phyloP scores from a whole-genome alignment of 92 coral and sea anemone genomes.

The Siderastrea radians region DNA sequence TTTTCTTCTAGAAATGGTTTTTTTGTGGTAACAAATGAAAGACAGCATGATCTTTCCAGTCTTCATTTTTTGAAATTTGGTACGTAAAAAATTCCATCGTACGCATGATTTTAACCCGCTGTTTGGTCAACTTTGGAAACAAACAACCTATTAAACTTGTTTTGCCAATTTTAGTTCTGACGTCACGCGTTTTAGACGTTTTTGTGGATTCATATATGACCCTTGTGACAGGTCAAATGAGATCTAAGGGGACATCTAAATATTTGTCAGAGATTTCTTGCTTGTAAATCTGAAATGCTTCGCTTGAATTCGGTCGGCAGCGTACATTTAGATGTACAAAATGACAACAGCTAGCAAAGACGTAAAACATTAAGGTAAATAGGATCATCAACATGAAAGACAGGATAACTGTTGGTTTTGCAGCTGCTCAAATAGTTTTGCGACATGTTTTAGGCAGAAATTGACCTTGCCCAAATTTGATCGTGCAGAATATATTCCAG shows the following conservation, averaged over 20 bases:
- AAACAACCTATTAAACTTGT: too few species aligned
- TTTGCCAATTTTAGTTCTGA: too few species aligned
- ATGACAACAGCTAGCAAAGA: conserved; percentile 12
- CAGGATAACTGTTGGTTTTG: conserved; percentile 8
- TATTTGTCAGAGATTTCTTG: not conserved
- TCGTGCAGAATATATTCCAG: not conserved
- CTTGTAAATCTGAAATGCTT: not conserved
- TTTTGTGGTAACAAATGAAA: too few species aligned
- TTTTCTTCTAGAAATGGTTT: too few species aligned
- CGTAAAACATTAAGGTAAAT: not conserved
- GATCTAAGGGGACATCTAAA: not conserved
- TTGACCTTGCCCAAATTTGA: not conserved
- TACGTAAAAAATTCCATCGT: not conserved
- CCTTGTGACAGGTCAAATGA: too few species aligned
- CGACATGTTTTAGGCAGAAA: not conserved
- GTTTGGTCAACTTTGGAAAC: not conserved
- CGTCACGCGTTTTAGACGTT: not conserved
- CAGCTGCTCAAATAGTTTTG: conserved; percentile 2
- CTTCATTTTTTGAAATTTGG: not conserved
- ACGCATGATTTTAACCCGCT: not conserved
- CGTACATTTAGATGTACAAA: not conserved
- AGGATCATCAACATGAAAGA: not conserved
- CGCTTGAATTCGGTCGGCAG: not conserved
- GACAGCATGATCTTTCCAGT: too few species aligned
- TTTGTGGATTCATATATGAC: too few species aligned